Conservation (phyloP, 2,888 invertebrate genomes). For the Drosophila hamatofila region DNA sequence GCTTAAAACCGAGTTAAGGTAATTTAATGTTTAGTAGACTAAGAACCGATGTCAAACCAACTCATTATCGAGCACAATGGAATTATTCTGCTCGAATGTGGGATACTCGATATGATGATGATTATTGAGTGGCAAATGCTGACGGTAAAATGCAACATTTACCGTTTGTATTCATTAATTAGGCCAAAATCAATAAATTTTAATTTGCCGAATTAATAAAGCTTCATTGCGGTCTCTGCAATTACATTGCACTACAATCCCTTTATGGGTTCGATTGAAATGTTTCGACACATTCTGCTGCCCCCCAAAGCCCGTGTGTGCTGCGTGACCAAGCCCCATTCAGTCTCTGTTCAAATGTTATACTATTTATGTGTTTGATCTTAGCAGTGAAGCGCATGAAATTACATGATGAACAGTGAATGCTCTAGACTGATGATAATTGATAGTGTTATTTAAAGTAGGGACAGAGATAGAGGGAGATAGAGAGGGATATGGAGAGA, state of each 20-base stretch:
- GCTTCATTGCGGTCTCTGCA: not conserved
- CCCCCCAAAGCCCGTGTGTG: not conserved
- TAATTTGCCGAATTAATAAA: conserved; percentile 2
- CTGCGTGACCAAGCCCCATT: not conserved
- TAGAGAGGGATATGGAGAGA: not conserved
- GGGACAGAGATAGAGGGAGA: not conserved
- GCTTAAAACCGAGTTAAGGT: not conserved
- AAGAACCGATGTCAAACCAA: no score
- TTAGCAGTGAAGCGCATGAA: not conserved
- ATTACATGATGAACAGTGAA: not conserved
- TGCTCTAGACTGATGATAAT: not conserved
- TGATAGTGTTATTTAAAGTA: not conserved
- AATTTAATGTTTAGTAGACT: not conserved
- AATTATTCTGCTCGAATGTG: not conserved
- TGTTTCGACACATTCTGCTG: not conserved
- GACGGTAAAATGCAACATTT: not conserved
- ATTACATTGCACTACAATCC: not conserved
- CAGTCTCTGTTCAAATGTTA: not conserved
- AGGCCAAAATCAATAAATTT: conserved; percentile 3
- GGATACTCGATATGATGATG: not conserved
- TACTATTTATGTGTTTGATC: conserved; percentile 6
- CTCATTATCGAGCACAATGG: not conserved
- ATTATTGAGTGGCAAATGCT: not conserved
- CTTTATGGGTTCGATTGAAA: conserved; percentile 4
- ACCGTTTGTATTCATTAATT: not conserved